Evolutionary conservation across 2,888 invertebrate species (phyloP).

Genomic region (Ophonus ardosiacus): DNA sequence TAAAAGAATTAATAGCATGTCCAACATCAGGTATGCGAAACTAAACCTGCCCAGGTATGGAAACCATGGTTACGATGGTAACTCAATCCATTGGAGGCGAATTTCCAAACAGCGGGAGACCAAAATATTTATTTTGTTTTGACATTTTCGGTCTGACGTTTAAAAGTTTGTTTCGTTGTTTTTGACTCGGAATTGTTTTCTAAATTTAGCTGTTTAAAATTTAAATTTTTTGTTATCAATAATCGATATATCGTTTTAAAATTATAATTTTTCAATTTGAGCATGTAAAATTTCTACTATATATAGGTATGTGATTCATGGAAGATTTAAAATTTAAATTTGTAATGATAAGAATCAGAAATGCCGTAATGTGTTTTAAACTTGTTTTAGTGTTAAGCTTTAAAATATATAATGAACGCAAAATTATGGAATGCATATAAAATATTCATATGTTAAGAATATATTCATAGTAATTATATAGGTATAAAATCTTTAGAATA

Average conservation of each 20-base stretch:
- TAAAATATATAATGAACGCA: neutral
- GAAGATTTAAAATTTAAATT: constrained; percentile 39
- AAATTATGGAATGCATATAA: neutral
- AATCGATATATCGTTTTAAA: constrained; percentile 14
- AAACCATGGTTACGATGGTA: constrained; percentile 9
- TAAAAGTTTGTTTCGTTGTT: neutral
- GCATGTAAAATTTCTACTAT: constrained; percentile 1
- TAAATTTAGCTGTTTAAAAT: constrained; percentile 26
- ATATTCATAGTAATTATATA: neutral
- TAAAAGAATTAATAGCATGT: constrained; percentile 49
- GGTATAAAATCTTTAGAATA: neutral
- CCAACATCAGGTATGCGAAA: constrained; percentile 3
- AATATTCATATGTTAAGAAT: neutral
- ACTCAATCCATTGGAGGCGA: constrained; percentile 25
- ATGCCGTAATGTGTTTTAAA: constrained; percentile 6
- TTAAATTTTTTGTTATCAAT: constrained; percentile 14
- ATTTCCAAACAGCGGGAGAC: constrained; percentile 7
- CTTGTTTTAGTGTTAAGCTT: neutral
- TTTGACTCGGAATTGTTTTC: constrained; percentile 1
- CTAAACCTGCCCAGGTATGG: constrained; percentile 22
- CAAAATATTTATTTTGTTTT: neutral
- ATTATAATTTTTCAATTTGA: constrained; percentile 15
- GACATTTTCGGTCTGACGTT: neutral
- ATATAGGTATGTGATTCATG: constrained; percentile 17
- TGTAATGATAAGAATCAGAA: constrained; percentile 16